Evolutionary conservation across 1,140 invertebrate species (phyloP).

Genomic region (Drosophila sulfurigaster): DNA sequence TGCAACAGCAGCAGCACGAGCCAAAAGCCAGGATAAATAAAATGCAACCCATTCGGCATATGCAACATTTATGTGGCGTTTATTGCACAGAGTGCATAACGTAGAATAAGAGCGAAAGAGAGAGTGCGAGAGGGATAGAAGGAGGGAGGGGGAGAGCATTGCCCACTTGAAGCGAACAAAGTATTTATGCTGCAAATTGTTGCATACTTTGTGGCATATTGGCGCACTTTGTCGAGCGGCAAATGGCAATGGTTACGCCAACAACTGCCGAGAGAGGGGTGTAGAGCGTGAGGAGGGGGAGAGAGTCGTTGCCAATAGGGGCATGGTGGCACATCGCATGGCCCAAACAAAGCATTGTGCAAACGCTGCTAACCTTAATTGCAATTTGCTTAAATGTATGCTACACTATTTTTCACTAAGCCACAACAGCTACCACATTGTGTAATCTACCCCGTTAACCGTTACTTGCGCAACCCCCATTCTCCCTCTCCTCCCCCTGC

Average conservation of each 20-base stretch:
- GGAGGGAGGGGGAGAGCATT: not conserved
- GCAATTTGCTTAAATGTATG: conserved; percentile 80
- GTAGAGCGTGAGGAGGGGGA: too few species aligned
- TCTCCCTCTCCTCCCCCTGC: not conserved
- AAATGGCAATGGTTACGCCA: conserved; percentile 31
- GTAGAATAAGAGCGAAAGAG: not conserved
- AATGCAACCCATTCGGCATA: conserved; percentile 52
- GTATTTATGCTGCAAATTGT: conserved; percentile 81
- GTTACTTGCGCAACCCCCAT: not conserved
- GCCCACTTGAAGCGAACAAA: conserved; percentile 52
- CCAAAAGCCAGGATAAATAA: conserved; percentile 29
- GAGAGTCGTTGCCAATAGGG: not conserved
- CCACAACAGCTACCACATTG: conserved; percentile 19
- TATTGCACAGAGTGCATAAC: conserved; percentile 32
- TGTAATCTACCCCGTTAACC: conserved; percentile 11
- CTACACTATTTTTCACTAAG: conserved; percentile 71
- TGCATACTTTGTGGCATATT: conserved; percentile 80
- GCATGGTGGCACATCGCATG: conserved; percentile 22
- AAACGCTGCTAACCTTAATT: conserved; percentile 65
- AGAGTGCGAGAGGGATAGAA: not conserved
- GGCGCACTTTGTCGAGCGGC: conserved; percentile 72
- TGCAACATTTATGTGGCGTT: conserved; percentile 67
- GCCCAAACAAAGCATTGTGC: conserved; percentile 54
- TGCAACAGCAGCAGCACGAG: not conserved
- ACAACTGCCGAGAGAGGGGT: not conserved